A percentile compares a stretch with the other conserved stretches of the same genome.
Conservation (phyloP, 2,888 invertebrate species). For the Drosophila macrothrix region DNA sequence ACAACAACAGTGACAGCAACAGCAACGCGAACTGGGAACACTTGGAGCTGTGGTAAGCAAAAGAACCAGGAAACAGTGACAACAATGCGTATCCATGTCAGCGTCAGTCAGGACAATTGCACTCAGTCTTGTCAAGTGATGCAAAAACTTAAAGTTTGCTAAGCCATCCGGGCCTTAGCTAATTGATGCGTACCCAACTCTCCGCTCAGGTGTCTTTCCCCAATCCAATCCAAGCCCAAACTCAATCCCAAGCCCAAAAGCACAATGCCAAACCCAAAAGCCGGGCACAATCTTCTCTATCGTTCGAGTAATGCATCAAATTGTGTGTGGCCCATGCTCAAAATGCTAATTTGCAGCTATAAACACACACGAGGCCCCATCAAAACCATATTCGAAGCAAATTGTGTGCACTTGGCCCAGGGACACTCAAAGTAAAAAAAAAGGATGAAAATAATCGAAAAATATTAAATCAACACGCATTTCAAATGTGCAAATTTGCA, state of each 20-base stretch:
- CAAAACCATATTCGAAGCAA: constrained; percentile 61
- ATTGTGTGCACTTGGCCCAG: constrained; percentile 66
- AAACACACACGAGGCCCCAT: constrained; percentile 29
- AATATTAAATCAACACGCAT: not conserved
- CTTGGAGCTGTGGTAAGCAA: constrained; percentile 34
- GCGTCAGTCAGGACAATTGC: constrained; percentile 57
- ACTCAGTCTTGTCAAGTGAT: constrained; percentile 61
- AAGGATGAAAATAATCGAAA: not conserved
- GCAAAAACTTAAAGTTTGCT: constrained; percentile 68
- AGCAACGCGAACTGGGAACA: constrained; percentile 33
- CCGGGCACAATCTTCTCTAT: constrained; percentile 27
- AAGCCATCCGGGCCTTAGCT: constrained; percentile 42
- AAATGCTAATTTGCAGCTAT: constrained; percentile 67
- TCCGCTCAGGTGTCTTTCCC: not conserved
- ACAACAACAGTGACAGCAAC: constrained; percentile 1
- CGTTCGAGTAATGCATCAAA: constrained; percentile 62
- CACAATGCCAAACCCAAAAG: constrained; percentile 19
- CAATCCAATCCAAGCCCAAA: not conserved
- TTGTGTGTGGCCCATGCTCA: constrained; percentile 37
- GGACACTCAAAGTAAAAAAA: constrained; percentile 3
- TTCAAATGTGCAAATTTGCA: not conserved
- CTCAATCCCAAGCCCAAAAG: not conserved
- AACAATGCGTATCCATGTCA: constrained; percentile 72
- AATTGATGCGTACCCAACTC: constrained; percentile 58
- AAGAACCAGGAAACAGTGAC: constrained; percentile 67